A percentile compares a stretch with the other conserved stretches of the same genome.
phyloP scores from a whole-genome alignment of 1,140 invertebrate genomes.

The Euura lappo region DNA sequence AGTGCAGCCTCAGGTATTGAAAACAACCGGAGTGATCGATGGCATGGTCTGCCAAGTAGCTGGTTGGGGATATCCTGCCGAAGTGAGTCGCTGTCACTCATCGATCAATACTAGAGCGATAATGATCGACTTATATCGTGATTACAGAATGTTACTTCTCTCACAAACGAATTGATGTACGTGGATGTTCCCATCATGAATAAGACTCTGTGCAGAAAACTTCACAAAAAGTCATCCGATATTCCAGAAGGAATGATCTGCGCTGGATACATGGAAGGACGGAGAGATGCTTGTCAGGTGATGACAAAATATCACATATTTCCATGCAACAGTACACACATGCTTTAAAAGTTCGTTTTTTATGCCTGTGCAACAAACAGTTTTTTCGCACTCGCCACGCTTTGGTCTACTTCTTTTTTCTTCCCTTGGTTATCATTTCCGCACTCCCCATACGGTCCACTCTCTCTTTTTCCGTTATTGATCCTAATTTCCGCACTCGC shows the following conservation, averaged over 20 bases:
- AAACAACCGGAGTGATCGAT: not conserved
- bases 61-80: constrained; percentile 54
- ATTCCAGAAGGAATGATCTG: constrained; percentile 75
- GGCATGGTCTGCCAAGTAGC: constrained; percentile 46
- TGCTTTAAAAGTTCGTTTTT: too few species aligned
- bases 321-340: too few species aligned
- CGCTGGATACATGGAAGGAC: constrained; percentile 70
- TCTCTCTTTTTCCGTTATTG: too few species aligned
- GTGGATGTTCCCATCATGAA: constrained; percentile 54
- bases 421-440: too few species aligned
- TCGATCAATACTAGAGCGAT: not conserved
- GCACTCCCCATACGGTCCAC: too few species aligned
- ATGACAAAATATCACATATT: not conserved
- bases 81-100: constrained; percentile 26
- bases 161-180: constrained; percentile 45
- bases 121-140: not conserved
- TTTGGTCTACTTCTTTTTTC: too few species aligned
- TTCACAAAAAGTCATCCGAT: constrained; percentile 38
- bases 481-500: too few species aligned
- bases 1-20: constrained; percentile 18
- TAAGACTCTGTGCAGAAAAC: constrained; percentile 38
- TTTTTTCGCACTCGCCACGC: too few species aligned
- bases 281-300: constrained; percentile 75
- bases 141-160: constrained; percentile 24
- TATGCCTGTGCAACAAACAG: too few species aligned